Base-by-base conservation (phyloP, 2,888 invertebrate species). In the Griposia aprilina region DNA sequence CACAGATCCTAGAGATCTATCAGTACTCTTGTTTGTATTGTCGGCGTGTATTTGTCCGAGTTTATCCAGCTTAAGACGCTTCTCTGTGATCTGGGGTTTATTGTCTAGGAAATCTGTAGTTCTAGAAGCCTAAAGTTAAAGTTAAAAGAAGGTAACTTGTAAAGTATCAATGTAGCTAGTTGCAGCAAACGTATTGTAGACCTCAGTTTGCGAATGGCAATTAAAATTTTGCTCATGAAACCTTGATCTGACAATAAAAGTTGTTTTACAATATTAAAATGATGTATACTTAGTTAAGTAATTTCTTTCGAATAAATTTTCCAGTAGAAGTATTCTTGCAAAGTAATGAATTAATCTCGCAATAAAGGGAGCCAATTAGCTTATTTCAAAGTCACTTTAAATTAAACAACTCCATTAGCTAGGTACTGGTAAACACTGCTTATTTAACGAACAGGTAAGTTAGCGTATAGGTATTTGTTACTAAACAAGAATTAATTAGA, bases 1-100 rank as follows among this genome's bases (percentile, higher is more conserved):
- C 26, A 50, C 26, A 67, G 30, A 67, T 79, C 67, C 8, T 62
- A 15, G 45, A 30, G n/a, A 71, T 52, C 6, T 72, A 45, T 72
- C 57, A 36, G 41, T 26, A 10, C 5, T 52, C 11, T 41, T 72
- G 17, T 84, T 80, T 80, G 80, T 36, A 36, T 36, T 36, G 45
- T 6, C 71, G 30, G 11, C 23, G 23, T n/a, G 15, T 71, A 62
- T 78, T 81, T 84, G 57, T 63, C 65, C n/a, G n/a, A n/a, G n/a
- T 80, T 55, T 30, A 68, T 84, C 20, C 17, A 50, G n/a, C 48
- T 26, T 60, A n/a, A 84, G n/a, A 67, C 15, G 30, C 7, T 57
- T 30, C 13, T 20, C 0, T 6, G 30, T n/a, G 7, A 17, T 55
- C 60, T 67, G 10, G 15, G 69, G 65, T 55, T 65, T 59, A 17